Conservation (phyloP, 2,888 invertebrate genomes). For the Zaprionus obscuricornis region DNA sequence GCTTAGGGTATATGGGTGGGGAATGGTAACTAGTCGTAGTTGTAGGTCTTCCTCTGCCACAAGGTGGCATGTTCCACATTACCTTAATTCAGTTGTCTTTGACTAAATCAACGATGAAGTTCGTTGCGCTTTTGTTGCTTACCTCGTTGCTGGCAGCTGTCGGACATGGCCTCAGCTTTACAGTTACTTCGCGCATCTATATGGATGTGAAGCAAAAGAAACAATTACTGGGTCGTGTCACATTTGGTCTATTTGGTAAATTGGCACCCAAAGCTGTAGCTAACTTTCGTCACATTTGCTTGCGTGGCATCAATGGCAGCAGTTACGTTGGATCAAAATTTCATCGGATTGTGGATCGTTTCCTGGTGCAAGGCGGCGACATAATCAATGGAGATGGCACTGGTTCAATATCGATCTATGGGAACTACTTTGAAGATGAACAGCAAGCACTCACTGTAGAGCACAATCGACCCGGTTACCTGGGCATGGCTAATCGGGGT, state of each 20-base stretch:
- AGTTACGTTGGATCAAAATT: conserved; percentile 92
- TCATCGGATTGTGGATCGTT: conserved; percentile 93
- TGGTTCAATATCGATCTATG: conserved; percentile 94
- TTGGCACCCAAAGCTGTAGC: conserved; percentile 92
- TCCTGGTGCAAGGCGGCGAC: conserved; percentile 97
- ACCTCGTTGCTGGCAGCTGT: conserved; percentile 20
- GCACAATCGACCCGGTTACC: conserved; percentile 92
- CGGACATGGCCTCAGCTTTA: conserved; percentile 73
- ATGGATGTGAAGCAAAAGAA: conserved; percentile 91
- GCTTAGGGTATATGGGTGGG: neutral
- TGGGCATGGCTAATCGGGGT: conserved; percentile 96
- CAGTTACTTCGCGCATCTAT: conserved; percentile 86
- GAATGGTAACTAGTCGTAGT: conserved; percentile 15
- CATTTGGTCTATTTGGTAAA: conserved; percentile 92
- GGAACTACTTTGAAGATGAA: conserved; percentile 93
- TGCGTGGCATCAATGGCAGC: conserved; percentile 89
- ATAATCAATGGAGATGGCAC: conserved; percentile 90
- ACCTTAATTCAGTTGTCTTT: conserved; percentile 47
- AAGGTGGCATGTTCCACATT: conserved; percentile 8
- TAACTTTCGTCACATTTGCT: conserved; percentile 93
- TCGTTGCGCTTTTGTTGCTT: conserved; percentile 34
- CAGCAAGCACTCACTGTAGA: conserved; percentile 90
- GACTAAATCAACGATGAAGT: conserved; percentile 61
- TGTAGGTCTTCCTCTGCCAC: no score
- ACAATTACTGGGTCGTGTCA: conserved; percentile 89